phyloP scores from a whole-genome alignment of 2,113 vertebrate genomes.

The Cheirogaleus medius region DNA sequence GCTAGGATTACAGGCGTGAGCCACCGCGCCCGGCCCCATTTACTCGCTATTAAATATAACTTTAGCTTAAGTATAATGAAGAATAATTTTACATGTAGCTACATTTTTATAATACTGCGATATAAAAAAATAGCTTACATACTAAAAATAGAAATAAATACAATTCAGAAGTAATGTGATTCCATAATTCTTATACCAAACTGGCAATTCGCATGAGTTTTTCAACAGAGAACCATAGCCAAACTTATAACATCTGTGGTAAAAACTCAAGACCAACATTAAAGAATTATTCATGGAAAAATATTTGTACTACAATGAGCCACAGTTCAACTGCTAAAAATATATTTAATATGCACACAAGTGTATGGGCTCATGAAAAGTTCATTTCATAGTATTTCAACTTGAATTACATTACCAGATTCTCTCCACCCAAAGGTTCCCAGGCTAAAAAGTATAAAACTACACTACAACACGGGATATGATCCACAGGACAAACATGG shows the following conservation, averaged over 20 bases:
- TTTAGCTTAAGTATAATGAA: neutral
- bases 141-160: conserved; percentile 15
- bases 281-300: conserved; percentile 59
- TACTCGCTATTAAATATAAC: neutral
- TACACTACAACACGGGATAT: neutral
- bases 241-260: conserved; percentile 35
- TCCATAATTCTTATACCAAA: neutral
- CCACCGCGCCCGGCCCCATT: too few species aligned
- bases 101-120: neutral
- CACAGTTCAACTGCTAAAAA: conserved; percentile 40
- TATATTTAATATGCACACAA: neutral
- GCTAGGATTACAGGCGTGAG: too few species aligned
- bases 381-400: neutral
- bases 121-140: neutral
- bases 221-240: neutral
- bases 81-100: neutral
- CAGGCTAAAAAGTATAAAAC: neutral
- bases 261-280: conserved; percentile 20
- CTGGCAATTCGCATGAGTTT: neutral
- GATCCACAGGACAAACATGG: neutral
- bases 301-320: conserved; percentile 13
- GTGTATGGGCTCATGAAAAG: neutral
- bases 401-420: neutral
- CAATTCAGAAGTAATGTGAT: neutral
- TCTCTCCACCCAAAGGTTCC: neutral